phyloP scores from a whole-genome alignment of 2,888 invertebrate genomes.

The Camptogramma bilineatum region DNA sequence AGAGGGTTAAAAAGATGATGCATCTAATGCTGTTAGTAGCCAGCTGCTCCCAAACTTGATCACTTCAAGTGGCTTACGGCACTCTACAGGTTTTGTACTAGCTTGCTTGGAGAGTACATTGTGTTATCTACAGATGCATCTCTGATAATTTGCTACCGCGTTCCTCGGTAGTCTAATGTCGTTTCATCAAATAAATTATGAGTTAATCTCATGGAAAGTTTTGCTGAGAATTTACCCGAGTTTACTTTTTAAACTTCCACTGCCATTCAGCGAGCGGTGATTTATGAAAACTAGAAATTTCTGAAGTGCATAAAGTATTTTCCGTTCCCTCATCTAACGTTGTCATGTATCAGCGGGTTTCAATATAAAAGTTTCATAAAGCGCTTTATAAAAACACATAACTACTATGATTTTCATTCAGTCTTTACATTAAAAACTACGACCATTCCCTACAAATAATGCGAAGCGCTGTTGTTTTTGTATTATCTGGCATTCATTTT shows the following conservation, averaged over 20 bases:
- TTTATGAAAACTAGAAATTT: constrained; percentile 80
- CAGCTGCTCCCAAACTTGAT: constrained; percentile 73
- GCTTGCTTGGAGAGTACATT: constrained; percentile 1
- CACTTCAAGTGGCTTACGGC: constrained; percentile 69
- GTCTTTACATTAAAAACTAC: constrained; percentile 10
- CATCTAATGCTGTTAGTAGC: constrained; percentile 66
- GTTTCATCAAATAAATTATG: constrained; percentile 77
- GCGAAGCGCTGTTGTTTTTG: constrained; percentile 34
- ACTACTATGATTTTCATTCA: constrained; percentile 10
- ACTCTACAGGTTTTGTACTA: constrained; percentile 23
- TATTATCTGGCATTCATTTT: constrained; percentile 34
- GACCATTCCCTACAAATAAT: constrained; percentile 18
- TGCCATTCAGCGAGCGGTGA: constrained; percentile 73
- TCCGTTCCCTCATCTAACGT: constrained; percentile 65
- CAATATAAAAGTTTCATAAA: constrained; percentile 52
- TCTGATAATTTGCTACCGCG: constrained; percentile 3
- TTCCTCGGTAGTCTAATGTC: constrained; percentile 52
- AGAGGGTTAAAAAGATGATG: constrained; percentile 81
- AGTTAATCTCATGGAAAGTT: constrained; percentile 79
- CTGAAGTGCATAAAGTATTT: constrained; percentile 69
- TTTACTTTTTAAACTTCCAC: constrained; percentile 73
- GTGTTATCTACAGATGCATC: constrained; percentile 7
- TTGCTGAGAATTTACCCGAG: constrained; percentile 69
- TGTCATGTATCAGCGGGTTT: constrained; percentile 66
- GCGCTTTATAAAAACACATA: constrained; percentile 16